phyloP scores from a whole-genome alignment of 1,140 invertebrate genomes.

The Pachypsylla venusta region DNA sequence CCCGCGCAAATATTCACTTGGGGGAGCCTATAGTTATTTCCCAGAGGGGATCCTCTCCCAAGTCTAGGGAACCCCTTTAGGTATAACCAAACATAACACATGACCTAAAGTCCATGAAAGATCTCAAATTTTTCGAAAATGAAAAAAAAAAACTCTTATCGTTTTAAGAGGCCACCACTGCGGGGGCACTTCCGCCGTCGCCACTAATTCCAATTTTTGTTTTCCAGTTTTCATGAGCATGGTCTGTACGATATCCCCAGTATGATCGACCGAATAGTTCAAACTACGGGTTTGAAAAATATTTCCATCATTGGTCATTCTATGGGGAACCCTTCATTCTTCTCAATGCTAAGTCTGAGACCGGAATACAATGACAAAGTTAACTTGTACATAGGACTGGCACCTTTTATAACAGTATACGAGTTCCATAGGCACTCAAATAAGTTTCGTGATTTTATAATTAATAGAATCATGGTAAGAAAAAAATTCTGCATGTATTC shows the following conservation, averaged over 20 bases:
- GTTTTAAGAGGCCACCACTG: too few relatives aligned
- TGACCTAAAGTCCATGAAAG: neutral
- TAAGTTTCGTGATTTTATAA: neutral
- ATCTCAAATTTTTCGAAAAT: neutral
- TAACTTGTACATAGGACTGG: conserved; percentile 30
- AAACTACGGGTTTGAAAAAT: conserved; percentile 33
- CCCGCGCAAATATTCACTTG: too few relatives aligned
- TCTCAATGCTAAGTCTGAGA: conserved; percentile 33
- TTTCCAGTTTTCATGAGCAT: conserved; percentile 42
- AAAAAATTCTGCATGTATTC: neutral
- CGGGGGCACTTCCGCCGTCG: too few relatives aligned
- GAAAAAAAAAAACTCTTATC: neutral
- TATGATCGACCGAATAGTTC: conserved; percentile 41
- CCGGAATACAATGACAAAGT: conserved; percentile 39
- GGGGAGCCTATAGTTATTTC: too few relatives aligned
- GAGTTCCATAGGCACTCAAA: neutral
- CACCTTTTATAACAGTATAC: conserved; percentile 30
- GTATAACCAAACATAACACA: too few relatives aligned
- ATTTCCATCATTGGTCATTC: conserved; percentile 42
- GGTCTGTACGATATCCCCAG: conserved; percentile 44
- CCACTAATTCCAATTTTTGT: too few relatives aligned
- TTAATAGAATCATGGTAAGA: neutral
- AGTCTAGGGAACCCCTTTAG: too few relatives aligned
- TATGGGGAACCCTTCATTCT: conserved; percentile 39
- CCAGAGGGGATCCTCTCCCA: too few relatives aligned